Percentiles rank a stretch among this genome's conserved stretches.
These are phyloP conservation scores for Perca schrenkii DNA, from an alignment of 2,113 vertebrate species.

Conservation along the genomic window DNA sequence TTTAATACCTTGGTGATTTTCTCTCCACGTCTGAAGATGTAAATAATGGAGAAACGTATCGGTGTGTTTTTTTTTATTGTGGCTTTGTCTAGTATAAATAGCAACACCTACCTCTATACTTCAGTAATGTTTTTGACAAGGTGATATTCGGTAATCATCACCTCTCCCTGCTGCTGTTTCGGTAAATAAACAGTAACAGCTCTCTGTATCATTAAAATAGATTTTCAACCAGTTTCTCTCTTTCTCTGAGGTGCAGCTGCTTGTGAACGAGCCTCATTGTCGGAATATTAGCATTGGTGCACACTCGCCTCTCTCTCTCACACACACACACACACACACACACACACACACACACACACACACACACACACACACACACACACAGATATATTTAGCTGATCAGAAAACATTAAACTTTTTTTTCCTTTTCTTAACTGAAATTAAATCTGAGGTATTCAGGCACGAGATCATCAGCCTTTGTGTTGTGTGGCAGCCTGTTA, in stretches of 20 bases:
- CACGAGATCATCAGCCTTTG: slow-evolving; percentile 46
- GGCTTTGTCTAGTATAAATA: slow-evolving; percentile 44
- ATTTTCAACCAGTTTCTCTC: slow-evolving; percentile 48
- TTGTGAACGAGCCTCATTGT: slow-evolving; percentile 34
- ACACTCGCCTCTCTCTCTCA: not conserved
- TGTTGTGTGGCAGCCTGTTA: slow-evolving; percentile 46
- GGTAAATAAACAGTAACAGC: slow-evolving; percentile 25
- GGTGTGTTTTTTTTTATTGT: not conserved
- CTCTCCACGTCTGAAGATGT: slow-evolving; percentile 9
- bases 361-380: not conserved
- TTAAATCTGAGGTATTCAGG: slow-evolving; percentile 56
- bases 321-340: not conserved
- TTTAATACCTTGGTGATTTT: slow-evolving; percentile 10
- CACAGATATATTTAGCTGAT: slow-evolving; percentile 7
- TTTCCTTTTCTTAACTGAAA: slow-evolving; percentile 57
- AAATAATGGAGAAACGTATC: slow-evolving; percentile 25
- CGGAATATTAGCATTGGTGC: not conserved
- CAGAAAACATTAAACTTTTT: slow-evolving; percentile 28
- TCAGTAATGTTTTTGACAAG: slow-evolving; percentile 52
- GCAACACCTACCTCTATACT: slow-evolving; percentile 20
- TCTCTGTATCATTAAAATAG: slow-evolving; percentile 41
- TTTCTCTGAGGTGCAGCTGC: slow-evolving; percentile 26
- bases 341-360: slow-evolving; percentile 15
- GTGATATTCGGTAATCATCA: slow-evolving; percentile 49
- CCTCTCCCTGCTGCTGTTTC: slow-evolving; percentile 38